Evolutionary conservation across 2,888 invertebrate genomes (phyloP).

Genomic region (Aporophyla lueneburgensis): DNA sequence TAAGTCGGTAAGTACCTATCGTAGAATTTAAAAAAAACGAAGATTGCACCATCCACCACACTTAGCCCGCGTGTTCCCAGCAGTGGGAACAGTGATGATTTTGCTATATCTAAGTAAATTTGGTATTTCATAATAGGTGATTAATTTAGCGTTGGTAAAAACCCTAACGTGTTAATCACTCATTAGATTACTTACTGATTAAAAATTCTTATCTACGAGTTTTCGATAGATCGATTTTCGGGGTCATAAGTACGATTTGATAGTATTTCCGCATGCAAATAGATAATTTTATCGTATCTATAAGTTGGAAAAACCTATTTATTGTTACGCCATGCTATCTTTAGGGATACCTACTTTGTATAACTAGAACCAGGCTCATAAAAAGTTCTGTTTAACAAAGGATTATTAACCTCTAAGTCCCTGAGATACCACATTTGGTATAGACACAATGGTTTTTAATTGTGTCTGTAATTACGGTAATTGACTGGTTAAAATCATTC

Average conservation of each 20-base stretch:
- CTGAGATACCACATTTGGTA: no score
- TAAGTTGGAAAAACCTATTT: neutral
- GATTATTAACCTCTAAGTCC: no score
- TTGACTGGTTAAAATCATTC: no score
- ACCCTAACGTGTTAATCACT: constrained; percentile 12
- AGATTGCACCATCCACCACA: no score
- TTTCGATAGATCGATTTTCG: constrained; percentile 24
- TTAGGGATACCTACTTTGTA: neutral
- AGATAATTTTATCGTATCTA: constrained; percentile 10
- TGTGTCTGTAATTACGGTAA: no score
- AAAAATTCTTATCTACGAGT: constrained; percentile 21
- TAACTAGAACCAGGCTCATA: neutral
- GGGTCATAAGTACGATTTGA: neutral
- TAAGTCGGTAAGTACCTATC: no score
- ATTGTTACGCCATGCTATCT: neutral
- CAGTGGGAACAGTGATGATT: no score
- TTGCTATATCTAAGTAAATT: neutral
- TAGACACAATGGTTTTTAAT: no score
- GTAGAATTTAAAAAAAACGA: no score
- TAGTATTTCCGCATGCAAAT: neutral
- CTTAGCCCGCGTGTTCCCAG: no score
- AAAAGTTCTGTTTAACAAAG: no score
- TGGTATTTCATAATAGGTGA: neutral
- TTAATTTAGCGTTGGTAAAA: constrained; percentile 15
- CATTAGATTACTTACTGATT: constrained; percentile 41